phyloP scores from a whole-genome alignment of 92 coral and sea anemone species.

The Parazoanthus swiftii region DNA sequence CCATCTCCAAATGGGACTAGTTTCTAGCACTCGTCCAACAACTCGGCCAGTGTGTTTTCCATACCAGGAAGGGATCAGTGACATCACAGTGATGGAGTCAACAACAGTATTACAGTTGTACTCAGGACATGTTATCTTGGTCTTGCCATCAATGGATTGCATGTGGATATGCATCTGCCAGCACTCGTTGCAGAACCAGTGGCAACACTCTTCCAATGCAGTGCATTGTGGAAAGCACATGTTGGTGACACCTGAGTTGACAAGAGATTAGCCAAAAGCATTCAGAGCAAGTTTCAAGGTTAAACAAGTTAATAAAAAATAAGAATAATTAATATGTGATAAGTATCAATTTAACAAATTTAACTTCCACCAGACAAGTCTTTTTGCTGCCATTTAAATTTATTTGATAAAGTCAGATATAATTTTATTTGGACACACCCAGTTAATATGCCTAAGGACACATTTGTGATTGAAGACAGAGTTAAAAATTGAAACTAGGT shows the following conservation, averaged over 20 bases:
- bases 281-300: background rate
- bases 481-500: too few relatives aligned
- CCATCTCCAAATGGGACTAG: constrained; percentile 48
- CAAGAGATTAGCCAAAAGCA: background rate
- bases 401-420: too few relatives aligned
- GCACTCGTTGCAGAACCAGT: constrained; percentile 64
- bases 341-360: background rate
- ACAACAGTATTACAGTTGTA: constrained; percentile 48
- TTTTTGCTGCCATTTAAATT: background rate
- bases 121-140: constrained; percentile 51
- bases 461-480: too few relatives aligned
- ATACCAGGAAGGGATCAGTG: constrained; percentile 57
- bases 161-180: constrained; percentile 51
- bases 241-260: background rate
- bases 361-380: background rate
- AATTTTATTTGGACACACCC: too few relatives aligned
- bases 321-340: background rate
- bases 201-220: constrained; percentile 48
- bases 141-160: constrained; percentile 46
- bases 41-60: constrained; percentile 40
- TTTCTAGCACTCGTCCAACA: constrained; percentile 39
- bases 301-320: background rate
- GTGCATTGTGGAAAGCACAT: constrained; percentile 8
- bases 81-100: constrained; percentile 51
- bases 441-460: too few relatives aligned